Percentiles rank a stretch among this genome's conserved stretches.
These are phyloP conservation scores for Drosophila asahinai DNA, from an alignment of 1,140 invertebrate genomes.

Conservation along the genomic window DNA sequence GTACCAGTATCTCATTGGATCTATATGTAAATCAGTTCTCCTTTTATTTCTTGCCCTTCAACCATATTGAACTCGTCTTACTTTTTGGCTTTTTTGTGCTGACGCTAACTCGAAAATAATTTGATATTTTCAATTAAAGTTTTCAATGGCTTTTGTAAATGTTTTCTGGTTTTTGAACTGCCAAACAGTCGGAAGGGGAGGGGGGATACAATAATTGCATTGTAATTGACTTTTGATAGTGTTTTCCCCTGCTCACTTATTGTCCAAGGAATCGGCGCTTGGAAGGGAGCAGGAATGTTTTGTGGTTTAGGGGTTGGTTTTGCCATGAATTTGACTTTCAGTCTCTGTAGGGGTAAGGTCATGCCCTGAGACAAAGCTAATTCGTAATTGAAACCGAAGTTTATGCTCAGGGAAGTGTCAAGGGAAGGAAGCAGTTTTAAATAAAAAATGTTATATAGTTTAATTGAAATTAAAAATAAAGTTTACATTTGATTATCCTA, in stretches of 20 bases:
- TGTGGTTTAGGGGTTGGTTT: conserved; percentile 32
- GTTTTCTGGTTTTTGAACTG: conserved; percentile 13
- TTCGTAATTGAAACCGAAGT: conserved; percentile 16
- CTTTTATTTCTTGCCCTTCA: conserved; percentile 1
- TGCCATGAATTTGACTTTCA: conserved; percentile 34
- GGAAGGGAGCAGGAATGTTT: conserved; percentile 3
- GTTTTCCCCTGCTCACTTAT: conserved; percentile 6
- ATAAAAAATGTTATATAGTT: background rate
- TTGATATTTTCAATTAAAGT: conserved; percentile 80
- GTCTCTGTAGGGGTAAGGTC: conserved; percentile 19
- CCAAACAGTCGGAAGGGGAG: background rate
- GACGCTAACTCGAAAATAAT: conserved; percentile 80
- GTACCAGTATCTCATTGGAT: background rate
- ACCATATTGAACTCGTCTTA: conserved; percentile 32
- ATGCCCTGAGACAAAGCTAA: conserved; percentile 10
- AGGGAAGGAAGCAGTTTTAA: background rate
- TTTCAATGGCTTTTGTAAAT: conserved; percentile 57
- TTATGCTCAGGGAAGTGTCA: background rate
- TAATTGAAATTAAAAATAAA: background rate
- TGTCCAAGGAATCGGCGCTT: background rate
- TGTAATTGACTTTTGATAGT: conserved; percentile 71
- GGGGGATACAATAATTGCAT: conserved; percentile 59
- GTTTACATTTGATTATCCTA: too few species aligned
- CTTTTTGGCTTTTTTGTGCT: conserved; percentile 59
- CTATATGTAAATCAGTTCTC: conserved; percentile 2